Base-by-base conservation (phyloP, 2,797 vertebrate species). In the Clangula hyemalis region DNA sequence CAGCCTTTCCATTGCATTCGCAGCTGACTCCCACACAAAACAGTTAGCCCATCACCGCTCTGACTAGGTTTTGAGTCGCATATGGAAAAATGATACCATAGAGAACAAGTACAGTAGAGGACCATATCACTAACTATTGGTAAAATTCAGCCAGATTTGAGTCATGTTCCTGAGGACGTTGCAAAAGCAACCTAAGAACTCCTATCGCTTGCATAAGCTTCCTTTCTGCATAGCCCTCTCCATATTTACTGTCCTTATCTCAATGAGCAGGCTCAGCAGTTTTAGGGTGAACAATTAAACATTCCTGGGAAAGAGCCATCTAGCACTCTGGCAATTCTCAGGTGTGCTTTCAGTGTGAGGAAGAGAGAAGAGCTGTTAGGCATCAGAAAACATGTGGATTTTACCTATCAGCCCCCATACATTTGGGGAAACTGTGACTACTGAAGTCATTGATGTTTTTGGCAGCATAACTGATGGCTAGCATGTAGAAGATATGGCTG, bases 101-200 rank as follows among this genome's bases (percentile, higher is more conserved):
- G 28, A 84, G 61, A 38, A 75, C 3, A 80, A 84, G 25, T 21
- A 43, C 30, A 34, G 30, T 38, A 75, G 27, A 66, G 16, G 22
- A 83, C 13, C 8, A 20, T 2, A 30, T 47, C 41, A 84, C 30
- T 78, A 66, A 43, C 11, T 36, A 58, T 41, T 72, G 41, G 20
- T 15, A 94, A 81, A 85, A 87, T 41, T 38, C 47, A 65, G 62
- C 45, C 62, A 16, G 38, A 21, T 53, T 75, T 89, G 34, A 76
- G 10, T 51, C 43, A 39, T 71, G 18, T 4, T 92, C n/a, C 64
- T 76, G 60, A 89, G 88, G 10, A 36, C 28, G 13, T 30, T 70
- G 51, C 32, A 89, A 82, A 78, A 73, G n/a, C 24, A 66, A 94
- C 72, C 7, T 28, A 79, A 66, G 38, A 87, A 65, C 5, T 30